Evolutionary conservation across 2,113 vertebrate genomes (phyloP).

Genomic region (Calidris pygmaea): DNA sequence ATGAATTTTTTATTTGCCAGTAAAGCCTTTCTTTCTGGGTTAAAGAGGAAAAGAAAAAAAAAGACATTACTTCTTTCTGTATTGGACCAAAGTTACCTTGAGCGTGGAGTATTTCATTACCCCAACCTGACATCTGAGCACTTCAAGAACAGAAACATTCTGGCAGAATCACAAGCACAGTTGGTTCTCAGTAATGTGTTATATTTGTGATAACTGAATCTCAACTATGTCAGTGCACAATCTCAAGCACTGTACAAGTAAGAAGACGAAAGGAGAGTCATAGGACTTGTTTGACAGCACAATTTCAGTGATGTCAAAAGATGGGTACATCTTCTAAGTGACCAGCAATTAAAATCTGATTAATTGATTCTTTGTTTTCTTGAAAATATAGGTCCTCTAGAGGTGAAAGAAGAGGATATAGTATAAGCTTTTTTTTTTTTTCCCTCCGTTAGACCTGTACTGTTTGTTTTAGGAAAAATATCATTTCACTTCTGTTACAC

Average conservation of each 20-base stretch:
- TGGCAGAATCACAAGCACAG: slow-evolving; percentile 17
- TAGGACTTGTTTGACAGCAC: neutral
- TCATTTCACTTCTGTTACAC: neutral
- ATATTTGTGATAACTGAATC: slow-evolving; percentile 1
- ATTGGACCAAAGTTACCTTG: neutral
- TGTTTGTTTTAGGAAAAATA: neutral
- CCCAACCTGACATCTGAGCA: neutral
- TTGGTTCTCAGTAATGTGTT: slow-evolving; percentile 15
- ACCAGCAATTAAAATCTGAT: neutral
- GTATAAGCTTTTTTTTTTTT: neutral
- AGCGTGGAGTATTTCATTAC: neutral
- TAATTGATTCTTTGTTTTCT: neutral
- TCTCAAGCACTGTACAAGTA: neutral
- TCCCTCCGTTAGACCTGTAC: neutral
- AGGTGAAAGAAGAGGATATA: neutral
- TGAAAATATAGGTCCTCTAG: neutral
- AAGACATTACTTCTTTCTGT: neutral
- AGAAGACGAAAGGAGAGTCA: neutral
- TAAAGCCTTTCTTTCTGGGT: neutral
- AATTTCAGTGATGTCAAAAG: neutral
- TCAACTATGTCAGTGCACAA: neutral
- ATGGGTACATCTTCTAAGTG: neutral
- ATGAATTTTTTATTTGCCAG: neutral
- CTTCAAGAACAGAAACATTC: slow-evolving; percentile 15
- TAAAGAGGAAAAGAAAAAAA: neutral